Conservation (phyloP, 2,888 invertebrate genomes). For the Drosophila yooni region DNA sequence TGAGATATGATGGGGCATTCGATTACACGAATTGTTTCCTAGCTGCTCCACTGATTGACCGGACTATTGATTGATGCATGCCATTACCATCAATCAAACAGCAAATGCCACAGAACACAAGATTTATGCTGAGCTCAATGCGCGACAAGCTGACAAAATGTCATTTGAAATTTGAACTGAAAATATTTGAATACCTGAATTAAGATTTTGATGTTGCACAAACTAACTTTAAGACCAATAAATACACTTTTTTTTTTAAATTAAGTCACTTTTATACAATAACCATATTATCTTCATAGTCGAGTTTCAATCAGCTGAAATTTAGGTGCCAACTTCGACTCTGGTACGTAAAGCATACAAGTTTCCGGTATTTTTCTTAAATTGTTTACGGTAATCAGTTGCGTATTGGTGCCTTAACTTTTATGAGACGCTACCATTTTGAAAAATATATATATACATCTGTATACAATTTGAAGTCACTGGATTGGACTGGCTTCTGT, state of each 20-base stretch:
- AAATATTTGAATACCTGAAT: neutral
- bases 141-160: constrained; percentile 6
- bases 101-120: constrained; percentile 34
- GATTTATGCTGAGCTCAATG: constrained; percentile 24
- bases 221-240: neutral
- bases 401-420: neutral
- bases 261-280: neutral
- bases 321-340: rapidly evolving
- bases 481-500: neutral
- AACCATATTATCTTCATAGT: neutral
- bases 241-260: neutral
- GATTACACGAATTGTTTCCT: constrained; percentile 26
- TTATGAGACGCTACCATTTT: neutral
- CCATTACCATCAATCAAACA: constrained; percentile 69
- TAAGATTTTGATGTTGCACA: neutral
- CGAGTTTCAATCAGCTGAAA: neutral
- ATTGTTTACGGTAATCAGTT: neutral
- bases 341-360: neutral
- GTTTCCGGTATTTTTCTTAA: neutral
- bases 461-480: too few relatives aligned
- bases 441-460: too few relatives aligned
- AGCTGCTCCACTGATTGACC: constrained; percentile 15
- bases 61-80: constrained; percentile 65
- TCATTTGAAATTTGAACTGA: neutral
- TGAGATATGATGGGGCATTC: constrained; percentile 39